Evolutionary conservation across 2,797 vertebrate species (phyloP), one percentile per base, ranked within the genome.

Genomic region (Epinephelus awoara): DNA sequence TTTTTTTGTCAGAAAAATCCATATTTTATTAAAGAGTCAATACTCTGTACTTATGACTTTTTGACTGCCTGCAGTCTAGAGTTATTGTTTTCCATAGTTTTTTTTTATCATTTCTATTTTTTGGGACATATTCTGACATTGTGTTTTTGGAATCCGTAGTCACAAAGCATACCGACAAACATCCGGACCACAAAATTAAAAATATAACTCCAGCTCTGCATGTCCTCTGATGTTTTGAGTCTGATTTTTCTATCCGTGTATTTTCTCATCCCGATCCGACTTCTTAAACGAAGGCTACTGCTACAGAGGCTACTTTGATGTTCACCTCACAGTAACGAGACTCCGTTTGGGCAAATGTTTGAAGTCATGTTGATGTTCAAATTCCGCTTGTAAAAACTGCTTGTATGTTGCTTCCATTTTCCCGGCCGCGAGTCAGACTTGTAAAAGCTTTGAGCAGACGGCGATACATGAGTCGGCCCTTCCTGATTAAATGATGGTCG

Each of bases 1-100:
- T 54, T 59, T 69, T 67, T 74, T 46, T 54, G 25, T 38, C 54
- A 61, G 57, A 80, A 80, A 76, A 88, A 87, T 84, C 67, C 46
- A 82, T 90, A 82, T 85, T 87, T 85, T 86, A 81, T 84, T 77
- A 82, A 84, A 71, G 25, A 80, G 71, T 77, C 85, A 75, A 76
- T 80, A 71, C 49, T 82, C 51, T 55, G 17, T 79, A n/a, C 55
- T 82, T 85, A 15, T 80, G 67, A 84, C 73, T 79, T 84, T 79
- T 67, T 78, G 63, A 68, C 57, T 58, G 68, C 71, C 65, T 79
- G 66, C 54, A 74, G 66, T 73, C 46, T 70, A 3, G 6, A 56
- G 46, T 44, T 61, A 58, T 65, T 70, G 38, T 85, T 80, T 78
- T 78, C 23, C 51, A 17, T 52, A 47, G 15, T 47, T 52, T 69